Evolutionary conservation across 2,888 invertebrate genomes (phyloP).

Genomic region (Spilosoma lubricipeda): DNA sequence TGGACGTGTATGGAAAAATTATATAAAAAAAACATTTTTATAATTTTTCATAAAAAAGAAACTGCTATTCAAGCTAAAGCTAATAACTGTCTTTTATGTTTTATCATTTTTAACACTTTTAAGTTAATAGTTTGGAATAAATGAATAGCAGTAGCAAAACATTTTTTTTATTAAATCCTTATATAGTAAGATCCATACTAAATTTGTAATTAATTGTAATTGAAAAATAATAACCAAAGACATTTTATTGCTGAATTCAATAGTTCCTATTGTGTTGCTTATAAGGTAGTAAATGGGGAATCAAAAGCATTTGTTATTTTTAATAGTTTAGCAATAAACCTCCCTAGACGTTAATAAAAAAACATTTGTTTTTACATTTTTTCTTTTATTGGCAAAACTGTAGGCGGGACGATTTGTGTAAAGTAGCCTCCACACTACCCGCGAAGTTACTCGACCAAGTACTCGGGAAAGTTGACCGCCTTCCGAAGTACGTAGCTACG

Average conservation of each 20-base stretch:
- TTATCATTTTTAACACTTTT: background rate
- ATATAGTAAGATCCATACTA: background rate
- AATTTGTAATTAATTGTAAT: background rate
- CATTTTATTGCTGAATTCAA: background rate
- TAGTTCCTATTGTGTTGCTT: background rate
- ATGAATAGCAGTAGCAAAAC: background rate
- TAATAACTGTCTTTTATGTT: background rate
- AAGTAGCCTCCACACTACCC: too few species aligned
- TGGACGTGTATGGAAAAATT: too few species aligned
- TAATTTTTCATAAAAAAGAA: background rate
- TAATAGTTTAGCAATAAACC: background rate
- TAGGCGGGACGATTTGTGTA: too few species aligned
- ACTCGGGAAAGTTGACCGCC: too few species aligned
- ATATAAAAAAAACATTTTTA: too few species aligned
- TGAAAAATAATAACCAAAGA: background rate
- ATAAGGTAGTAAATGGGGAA: background rate
- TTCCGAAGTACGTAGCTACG: too few species aligned
- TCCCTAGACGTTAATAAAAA: background rate
- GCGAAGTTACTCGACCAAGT: too few species aligned
- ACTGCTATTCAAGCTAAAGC: background rate
- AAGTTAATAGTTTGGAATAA: background rate
- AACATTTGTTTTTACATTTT: background rate
- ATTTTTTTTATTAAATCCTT: background rate
- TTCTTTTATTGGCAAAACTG: background rate
- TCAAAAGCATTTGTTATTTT: background rate